Conservation (phyloP, 2,797 vertebrate species). For the Hydrocynus forskahlii region DNA sequence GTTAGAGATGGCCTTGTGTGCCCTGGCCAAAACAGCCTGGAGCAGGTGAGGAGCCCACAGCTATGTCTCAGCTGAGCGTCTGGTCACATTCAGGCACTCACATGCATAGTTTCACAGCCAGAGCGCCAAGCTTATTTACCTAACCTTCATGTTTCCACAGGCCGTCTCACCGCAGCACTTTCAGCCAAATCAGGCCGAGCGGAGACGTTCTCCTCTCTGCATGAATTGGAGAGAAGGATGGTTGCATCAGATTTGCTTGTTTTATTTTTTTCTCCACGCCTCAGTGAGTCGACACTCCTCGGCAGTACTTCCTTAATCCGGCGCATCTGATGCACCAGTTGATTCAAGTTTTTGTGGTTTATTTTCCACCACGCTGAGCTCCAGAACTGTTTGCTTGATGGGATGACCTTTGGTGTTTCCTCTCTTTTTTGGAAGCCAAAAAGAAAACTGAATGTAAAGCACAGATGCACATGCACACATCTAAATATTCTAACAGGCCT, state of each 20-base stretch:
- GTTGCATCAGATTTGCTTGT: neutral
- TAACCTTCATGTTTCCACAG: slow-evolving; percentile 50
- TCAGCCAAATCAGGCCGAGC: slow-evolving; percentile 31
- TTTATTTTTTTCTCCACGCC: neutral
- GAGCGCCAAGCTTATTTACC: slow-evolving; percentile 42
- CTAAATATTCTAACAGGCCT: neutral
- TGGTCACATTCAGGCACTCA: slow-evolving; percentile 40
- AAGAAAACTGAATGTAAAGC: neutral
- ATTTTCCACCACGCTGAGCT: neutral
- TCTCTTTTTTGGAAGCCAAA: neutral
- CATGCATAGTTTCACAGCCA: slow-evolving; percentile 35
- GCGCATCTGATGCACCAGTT: neutral
- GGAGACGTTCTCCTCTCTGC: slow-evolving; percentile 26
- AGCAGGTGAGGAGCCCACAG: slow-evolving; percentile 41
- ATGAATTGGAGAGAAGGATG: neutral
- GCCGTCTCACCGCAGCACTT: slow-evolving; percentile 14
- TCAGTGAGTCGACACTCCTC: neutral
- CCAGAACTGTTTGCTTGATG: neutral
- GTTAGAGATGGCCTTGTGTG: slow-evolving; percentile 28
- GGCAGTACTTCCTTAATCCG: slow-evolving; percentile 4
- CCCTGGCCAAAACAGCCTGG: slow-evolving; percentile 7
- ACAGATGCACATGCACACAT: neutral
- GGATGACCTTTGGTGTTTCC: neutral
- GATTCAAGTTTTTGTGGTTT: slow-evolving; percentile 7
- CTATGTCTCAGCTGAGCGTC: slow-evolving; percentile 12